phyloP scores from a whole-genome alignment of 2,888 invertebrate species.

The Sphaerophoria taeniata region DNA sequence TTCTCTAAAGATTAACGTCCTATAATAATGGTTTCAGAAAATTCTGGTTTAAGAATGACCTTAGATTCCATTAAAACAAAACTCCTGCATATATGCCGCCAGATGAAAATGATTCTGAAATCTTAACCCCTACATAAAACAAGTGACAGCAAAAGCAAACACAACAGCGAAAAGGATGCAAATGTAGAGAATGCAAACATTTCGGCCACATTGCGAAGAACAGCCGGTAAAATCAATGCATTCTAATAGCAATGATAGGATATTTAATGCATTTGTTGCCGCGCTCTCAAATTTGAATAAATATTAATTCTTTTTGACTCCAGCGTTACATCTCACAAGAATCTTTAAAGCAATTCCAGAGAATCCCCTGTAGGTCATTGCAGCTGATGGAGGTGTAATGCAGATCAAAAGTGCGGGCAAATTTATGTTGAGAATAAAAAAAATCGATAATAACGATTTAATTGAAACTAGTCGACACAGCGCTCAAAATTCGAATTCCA shows the following conservation, averaged over 20 bases:
- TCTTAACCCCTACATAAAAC: too few species aligned
- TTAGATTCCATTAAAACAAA: background rate
- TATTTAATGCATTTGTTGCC: constrained; percentile 11
- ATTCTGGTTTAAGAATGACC: constrained; percentile 15
- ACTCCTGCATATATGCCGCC: background rate
- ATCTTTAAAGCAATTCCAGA: constrained; percentile 6
- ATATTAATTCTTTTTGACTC: constrained; percentile 19
- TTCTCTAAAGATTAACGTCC: constrained; percentile 48
- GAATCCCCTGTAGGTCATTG: constrained; percentile 11
- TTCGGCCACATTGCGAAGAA: constrained; percentile 7
- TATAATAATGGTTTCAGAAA: constrained; percentile 20
- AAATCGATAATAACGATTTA: background rate
- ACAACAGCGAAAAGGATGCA: too few species aligned
- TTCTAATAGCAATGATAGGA: background rate
- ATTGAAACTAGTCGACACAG: too few species aligned
- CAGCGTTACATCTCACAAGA: constrained; percentile 26
- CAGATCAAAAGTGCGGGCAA: background rate
- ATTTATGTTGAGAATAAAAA: background rate
- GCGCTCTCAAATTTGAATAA: background rate
- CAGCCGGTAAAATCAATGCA: background rate
- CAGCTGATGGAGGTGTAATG: constrained; percentile 14
- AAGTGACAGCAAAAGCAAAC: too few species aligned
- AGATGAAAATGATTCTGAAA: background rate
- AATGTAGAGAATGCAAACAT: too few species aligned
- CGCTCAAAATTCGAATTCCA: too few species aligned